These are phyloP conservation scores for Syrmaticus mikado DNA, from an alignment of 2,113 vertebrate genomes.

Conservation along the genomic window DNA sequence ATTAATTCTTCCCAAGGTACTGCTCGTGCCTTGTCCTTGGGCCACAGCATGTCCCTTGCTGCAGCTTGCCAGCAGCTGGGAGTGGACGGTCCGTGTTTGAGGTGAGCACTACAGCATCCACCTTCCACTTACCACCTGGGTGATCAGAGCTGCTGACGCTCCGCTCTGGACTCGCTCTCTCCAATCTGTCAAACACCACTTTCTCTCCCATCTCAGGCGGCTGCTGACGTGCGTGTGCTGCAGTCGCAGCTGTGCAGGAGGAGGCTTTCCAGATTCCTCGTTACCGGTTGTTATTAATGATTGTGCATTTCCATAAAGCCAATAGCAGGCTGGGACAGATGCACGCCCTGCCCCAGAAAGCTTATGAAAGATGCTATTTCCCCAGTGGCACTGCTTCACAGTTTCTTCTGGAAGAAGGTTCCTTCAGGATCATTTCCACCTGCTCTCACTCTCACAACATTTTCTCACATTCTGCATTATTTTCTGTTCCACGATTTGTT, in stretches of 20 bases:
- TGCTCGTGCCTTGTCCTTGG: not conserved
- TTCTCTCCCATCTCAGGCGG: not conserved
- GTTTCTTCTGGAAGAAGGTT: not conserved
- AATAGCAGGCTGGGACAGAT: not conserved
- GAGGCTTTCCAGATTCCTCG: not conserved
- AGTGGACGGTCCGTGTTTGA: not conserved
- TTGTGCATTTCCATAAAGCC: not conserved
- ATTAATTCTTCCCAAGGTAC: not conserved
- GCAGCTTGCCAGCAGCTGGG: not conserved
- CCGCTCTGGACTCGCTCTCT: not conserved
- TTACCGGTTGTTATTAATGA: not conserved
- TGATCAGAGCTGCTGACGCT: fast-evolving
- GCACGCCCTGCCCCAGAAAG: not conserved
- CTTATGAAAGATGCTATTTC: not conserved
- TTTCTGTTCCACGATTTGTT: not conserved
- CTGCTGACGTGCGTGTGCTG: not conserved
- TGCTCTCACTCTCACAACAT: not conserved
- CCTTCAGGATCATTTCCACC: not conserved
- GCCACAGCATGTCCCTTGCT: not conserved
- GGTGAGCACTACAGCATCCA: not conserved
- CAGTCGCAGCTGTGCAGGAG: not conserved
- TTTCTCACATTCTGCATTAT: not conserved
- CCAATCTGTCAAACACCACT: not conserved
- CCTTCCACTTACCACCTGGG: not conserved
- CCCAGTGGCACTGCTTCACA: fast-evolving